Base-by-base conservation (phyloP, 2,113 vertebrate genomes). In the Scomber scombrus region DNA sequence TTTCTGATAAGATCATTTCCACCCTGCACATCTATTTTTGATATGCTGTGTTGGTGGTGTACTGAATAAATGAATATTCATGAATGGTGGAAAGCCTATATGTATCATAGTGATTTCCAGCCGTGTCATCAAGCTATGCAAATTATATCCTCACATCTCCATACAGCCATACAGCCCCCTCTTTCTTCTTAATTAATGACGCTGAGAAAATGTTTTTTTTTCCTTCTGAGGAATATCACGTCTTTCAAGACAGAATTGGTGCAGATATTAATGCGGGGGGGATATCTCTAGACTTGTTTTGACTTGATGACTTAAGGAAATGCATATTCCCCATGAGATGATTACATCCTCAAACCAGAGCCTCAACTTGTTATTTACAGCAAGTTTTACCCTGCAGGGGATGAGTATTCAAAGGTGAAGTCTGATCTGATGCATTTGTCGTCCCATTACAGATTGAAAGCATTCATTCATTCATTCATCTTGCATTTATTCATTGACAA, bases 91-190 rank as follows among this genome's bases (percentile, higher is more conserved):
- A 75, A 76, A 77, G 82, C 88, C 81, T 84, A 71, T 88, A 88
- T 91, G 80, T 72, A 85, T 87, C 79, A 80, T 26, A 62, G 55
- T 86, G 84, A 92, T 90, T 92, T 91, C 89, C 85, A 84, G 54
- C 82, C 82, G 50, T 87, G 85, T 90, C 90, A 89, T 92, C 88
- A 91, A 87, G 67, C 72, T 82, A 90, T 91, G 91, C 88, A 90
- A 91, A 93, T 93, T 15, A 81, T 51, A 73, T 80, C 82, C 78
- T 90, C 84, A 85, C 88, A 86, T 92, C 87, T 84, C 89, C 73
- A 84, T 66, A 51, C 19, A 0, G 21, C 80, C 75, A 49, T 4
- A 61, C 78, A 52, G 61, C 70, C 78, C 55, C 79, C 71, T 47
- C 65, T 65, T 73, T 78, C 67, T 77, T 61, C 62, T 84, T 91